Evolutionary conservation across 2,797 vertebrate species (phyloP).

Genomic region (Microcaecilia unicolor): DNA sequence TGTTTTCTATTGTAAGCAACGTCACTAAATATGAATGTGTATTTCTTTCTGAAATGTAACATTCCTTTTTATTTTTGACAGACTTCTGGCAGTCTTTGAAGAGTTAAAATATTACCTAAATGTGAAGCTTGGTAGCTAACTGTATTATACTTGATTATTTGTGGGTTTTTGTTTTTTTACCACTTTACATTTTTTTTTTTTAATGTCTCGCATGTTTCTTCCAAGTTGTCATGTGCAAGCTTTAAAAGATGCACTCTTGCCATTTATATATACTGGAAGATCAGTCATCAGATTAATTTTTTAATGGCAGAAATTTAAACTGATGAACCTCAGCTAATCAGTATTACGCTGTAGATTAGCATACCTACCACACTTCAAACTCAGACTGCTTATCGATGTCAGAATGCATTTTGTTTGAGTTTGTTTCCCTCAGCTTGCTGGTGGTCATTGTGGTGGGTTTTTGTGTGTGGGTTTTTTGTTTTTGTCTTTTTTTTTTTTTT

Average conservation of each 20-base stretch:
- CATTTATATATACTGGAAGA: conserved; percentile 75
- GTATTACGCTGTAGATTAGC: conserved; percentile 72
- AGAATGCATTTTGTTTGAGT: conserved; percentile 49
- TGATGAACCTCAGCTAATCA: conserved; percentile 75
- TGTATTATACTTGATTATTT: conserved; percentile 68
- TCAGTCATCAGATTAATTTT: conserved; percentile 45
- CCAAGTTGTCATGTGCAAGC: conserved; percentile 61
- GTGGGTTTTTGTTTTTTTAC: too few relatives aligned
- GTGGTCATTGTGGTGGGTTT: conserved; percentile 64
- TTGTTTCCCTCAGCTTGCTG: conserved; percentile 62
- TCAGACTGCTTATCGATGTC: conserved; percentile 51
- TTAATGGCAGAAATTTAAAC: conserved; percentile 59
- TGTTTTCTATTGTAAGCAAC: conserved; percentile 31
- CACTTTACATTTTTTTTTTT: conserved; percentile 33
- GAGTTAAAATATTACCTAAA: conserved; percentile 75
- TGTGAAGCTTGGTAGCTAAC: conserved; percentile 80
- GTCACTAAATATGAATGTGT: conserved; percentile 49
- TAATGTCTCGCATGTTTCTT: conserved; percentile 54
- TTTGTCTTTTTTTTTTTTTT: conserved; percentile 34
- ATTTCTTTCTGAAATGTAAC: conserved; percentile 60
- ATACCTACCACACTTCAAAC: conserved; percentile 63
- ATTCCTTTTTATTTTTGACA: conserved; percentile 66
- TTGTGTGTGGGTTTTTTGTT: too few relatives aligned
- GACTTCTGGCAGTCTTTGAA: conserved; percentile 67
- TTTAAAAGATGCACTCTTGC: conserved; percentile 76